Evolutionary conservation across 37 sponge, comb jelly and placozoan genomes (phyloP).

Genomic region (Tethya wilhelma): DNA sequence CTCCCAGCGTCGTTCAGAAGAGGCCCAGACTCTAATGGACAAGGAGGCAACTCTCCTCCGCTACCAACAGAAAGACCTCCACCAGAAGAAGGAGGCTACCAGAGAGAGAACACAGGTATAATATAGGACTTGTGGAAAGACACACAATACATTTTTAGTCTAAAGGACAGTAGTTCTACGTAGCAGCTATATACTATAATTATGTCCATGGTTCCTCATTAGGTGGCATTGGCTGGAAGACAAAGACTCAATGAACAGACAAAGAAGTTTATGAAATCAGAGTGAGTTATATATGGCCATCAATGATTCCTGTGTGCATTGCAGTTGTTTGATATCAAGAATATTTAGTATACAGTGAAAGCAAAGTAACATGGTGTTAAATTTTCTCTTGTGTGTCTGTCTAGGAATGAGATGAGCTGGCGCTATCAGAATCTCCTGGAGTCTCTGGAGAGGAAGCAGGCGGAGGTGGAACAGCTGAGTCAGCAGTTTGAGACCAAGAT

Average conservation of each 20-base stretch:
- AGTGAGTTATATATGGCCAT: conserved; percentile 24
- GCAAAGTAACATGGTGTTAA: not conserved
- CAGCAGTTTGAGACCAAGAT: conserved; percentile 62
- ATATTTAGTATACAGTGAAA: not conserved
- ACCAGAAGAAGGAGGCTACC: conserved; percentile 38
- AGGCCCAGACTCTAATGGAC: conserved; percentile 20
- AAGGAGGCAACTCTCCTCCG: conserved; percentile 27
- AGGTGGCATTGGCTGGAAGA: conserved; percentile 17
- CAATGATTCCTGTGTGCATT: not conserved
- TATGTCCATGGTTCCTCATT: too few species aligned
- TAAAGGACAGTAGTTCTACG: too few species aligned
- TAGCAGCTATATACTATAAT: too few species aligned
- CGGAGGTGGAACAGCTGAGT: conserved; percentile 71
- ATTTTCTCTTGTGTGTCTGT: not conserved
- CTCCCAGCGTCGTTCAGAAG: conserved; percentile 32
- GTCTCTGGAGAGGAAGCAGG: conserved; percentile 37
- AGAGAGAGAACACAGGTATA: conserved; percentile 21
- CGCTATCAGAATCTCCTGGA: conserved; percentile 55
- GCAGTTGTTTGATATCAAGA: not conserved
- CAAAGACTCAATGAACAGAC: conserved; percentile 55
- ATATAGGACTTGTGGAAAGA: too few species aligned
- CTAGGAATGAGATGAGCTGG: conserved; percentile 61
- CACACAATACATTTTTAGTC: too few species aligned
- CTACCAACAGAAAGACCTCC: conserved; percentile 61
- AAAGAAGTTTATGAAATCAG: conserved; percentile 61